These are phyloP conservation scores for Epistrophe grossulariae DNA, from an alignment of 2,888 invertebrate genomes.

Conservation along the genomic window DNA sequence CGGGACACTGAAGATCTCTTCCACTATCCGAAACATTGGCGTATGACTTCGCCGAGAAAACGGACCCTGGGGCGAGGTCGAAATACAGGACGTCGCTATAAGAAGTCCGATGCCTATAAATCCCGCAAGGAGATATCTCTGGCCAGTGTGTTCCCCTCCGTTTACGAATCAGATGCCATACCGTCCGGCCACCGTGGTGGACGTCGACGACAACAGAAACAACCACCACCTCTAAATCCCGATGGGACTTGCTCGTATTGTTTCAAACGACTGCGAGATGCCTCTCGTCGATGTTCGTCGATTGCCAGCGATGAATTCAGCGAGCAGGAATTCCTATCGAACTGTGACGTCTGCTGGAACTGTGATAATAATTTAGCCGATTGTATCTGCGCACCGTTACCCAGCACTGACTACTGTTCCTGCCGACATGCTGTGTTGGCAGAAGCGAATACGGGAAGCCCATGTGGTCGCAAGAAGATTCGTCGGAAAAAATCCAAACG, in stretches of 20 bases:
- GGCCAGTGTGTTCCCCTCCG: slow-evolving; percentile 77
- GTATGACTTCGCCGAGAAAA: slow-evolving; percentile 69
- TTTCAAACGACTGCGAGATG: slow-evolving; percentile 65
- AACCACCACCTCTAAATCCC: slow-evolving; percentile 49
- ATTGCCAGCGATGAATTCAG: slow-evolving; percentile 78
- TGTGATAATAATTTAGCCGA: slow-evolving; percentile 78
- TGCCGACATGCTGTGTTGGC: slow-evolving; percentile 50
- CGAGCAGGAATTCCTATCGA: slow-evolving; percentile 78
- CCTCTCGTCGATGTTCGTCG: slow-evolving; percentile 71
- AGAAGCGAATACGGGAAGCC: slow-evolving; percentile 45
- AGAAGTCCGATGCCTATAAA: slow-evolving; percentile 69
- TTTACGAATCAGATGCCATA: slow-evolving; percentile 65
- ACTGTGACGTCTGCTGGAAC: slow-evolving; percentile 78
- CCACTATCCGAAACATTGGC: slow-evolving; percentile 77
- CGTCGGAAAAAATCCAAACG: slow-evolving; percentile 77
- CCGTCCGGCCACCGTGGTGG: slow-evolving; percentile 44
- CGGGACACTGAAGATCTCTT: slow-evolving; percentile 70
- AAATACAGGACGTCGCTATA: slow-evolving; percentile 70
- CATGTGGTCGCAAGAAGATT: slow-evolving; percentile 75
- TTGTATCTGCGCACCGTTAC: slow-evolving; percentile 73
- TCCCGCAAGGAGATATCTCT: slow-evolving; percentile 76
- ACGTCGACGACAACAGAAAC: slow-evolving; percentile 40
- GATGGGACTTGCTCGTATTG: slow-evolving; percentile 75
- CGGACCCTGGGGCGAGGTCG: slow-evolving; percentile 46
- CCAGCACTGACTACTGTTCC: slow-evolving; percentile 54